Evolutionary conservation across 2,888 invertebrate genomes (phyloP).

Genomic region (Gasteruption jaculator): DNA sequence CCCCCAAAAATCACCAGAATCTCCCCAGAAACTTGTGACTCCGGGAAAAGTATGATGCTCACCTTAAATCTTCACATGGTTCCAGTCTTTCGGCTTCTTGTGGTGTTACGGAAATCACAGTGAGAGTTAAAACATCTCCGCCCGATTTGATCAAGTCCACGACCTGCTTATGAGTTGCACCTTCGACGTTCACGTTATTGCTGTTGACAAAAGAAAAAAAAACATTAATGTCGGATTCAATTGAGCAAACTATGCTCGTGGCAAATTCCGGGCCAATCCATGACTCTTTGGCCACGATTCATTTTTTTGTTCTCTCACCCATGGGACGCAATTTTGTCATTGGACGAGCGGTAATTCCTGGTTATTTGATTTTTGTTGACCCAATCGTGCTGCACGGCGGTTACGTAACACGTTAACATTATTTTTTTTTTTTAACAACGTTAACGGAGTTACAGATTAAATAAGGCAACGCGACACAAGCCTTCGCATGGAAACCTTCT

Average conservation of each 20-base stretch:
- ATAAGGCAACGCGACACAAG: slow-evolving; percentile 1
- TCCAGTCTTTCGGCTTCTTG: slow-evolving; percentile 64
- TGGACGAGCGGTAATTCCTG: too few species aligned
- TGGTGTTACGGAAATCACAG: slow-evolving; percentile 92
- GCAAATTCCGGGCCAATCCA: too few species aligned
- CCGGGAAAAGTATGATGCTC: too few species aligned
- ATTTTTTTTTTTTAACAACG: slow-evolving; percentile 3
- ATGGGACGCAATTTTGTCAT: background rate
- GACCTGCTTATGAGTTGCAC: slow-evolving; percentile 98
- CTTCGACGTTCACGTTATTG: slow-evolving; percentile 97
- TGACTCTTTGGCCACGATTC: too few species aligned
- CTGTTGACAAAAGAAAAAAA: slow-evolving; percentile 61
- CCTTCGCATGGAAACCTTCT: background rate
- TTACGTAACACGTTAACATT: slow-evolving; percentile 39
- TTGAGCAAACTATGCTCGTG: too few species aligned
- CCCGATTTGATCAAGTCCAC: slow-evolving; percentile 99
- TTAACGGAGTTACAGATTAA: background rate
- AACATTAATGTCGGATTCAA: too few species aligned
- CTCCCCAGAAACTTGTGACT: too few species aligned
- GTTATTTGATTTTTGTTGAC: too few species aligned
- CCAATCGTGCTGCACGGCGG: slow-evolving; percentile 38
- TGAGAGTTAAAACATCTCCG: slow-evolving; percentile 92
- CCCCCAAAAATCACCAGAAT: too few species aligned
- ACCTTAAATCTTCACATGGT: slow-evolving; percentile 49
- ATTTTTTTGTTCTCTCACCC: too few species aligned